Conservation (phyloP, 2,113 vertebrate species). For the Glaucidium brasilianum region DNA sequence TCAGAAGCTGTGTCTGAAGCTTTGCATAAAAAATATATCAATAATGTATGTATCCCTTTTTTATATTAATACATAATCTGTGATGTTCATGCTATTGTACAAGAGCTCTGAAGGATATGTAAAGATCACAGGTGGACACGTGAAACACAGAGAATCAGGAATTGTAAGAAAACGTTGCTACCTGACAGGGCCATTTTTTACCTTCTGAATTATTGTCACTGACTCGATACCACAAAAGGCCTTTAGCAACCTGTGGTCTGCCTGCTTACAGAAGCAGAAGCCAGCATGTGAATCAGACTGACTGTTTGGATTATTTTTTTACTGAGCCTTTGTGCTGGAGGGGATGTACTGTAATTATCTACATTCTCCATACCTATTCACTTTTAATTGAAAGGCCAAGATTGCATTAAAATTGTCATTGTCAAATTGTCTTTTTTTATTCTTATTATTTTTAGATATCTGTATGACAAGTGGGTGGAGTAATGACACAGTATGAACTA, state of each 20-base stretch:
- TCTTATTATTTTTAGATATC: background rate
- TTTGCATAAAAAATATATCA: background rate
- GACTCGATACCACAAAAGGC: background rate
- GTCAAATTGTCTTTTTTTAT: background rate
- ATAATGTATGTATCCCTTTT: background rate
- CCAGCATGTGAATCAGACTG: background rate
- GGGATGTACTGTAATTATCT: slow-evolving; percentile 34
- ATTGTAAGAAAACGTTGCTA: background rate
- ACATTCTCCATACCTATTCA: background rate
- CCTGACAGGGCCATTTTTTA: background rate
- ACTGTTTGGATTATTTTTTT: background rate
- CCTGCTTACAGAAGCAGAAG: slow-evolving; percentile 5
- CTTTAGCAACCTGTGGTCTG: background rate
- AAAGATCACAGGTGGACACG: background rate
- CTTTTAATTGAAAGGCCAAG: slow-evolving; percentile 17
- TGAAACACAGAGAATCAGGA: background rate
- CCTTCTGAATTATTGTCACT: background rate
- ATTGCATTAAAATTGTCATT: slow-evolving; percentile 24
- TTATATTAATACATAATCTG: background rate
- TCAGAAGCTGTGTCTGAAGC: background rate
- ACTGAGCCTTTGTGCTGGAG: background rate
- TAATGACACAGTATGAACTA: background rate
- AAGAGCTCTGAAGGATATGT: background rate
- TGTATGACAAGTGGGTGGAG: background rate
- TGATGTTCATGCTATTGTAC: background rate